Percentiles rank a stretch among this genome's conserved stretches.
phyloP scores from a whole-genome alignment of 2,113 vertebrate genomes.

The Seriola rivoliana region DNA sequence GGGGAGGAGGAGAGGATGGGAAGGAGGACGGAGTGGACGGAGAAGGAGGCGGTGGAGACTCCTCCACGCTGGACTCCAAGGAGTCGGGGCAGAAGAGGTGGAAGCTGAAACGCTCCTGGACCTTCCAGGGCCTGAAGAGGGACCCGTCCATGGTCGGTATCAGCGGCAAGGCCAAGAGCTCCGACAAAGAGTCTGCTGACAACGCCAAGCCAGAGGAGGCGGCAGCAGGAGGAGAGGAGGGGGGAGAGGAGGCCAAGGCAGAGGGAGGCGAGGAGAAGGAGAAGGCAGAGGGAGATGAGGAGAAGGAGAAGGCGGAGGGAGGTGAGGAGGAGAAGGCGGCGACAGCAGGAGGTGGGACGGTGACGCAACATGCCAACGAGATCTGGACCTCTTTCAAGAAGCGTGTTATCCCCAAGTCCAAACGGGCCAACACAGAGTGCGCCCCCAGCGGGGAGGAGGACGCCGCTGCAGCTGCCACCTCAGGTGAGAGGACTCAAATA shows the following conservation, averaged over 20 bases:
- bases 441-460: constrained; percentile 76
- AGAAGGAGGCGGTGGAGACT: constrained; percentile 79
- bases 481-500: constrained; percentile 60
- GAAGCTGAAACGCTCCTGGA: constrained; percentile 88
- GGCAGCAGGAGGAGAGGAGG: constrained; percentile 41
- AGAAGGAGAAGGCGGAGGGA: constrained; percentile 63
- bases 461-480: constrained; percentile 28
- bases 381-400: constrained; percentile 89
- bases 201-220: constrained; percentile 59
- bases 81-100: constrained; percentile 85
- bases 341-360: constrained; percentile 69
- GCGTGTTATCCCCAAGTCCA: constrained; percentile 85
- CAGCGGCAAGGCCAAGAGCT: constrained; percentile 78
- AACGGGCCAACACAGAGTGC: constrained; percentile 80
- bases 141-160: constrained; percentile 84
- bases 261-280: constrained; percentile 64
- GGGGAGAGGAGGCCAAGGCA: constrained; percentile 66
- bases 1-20: constrained; percentile 70
- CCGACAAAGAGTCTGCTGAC: constrained; percentile 77
- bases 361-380: constrained; percentile 86
- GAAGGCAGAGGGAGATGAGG: constrained; percentile 70
- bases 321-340: constrained; percentile 61
- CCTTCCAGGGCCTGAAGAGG: constrained; percentile 87
- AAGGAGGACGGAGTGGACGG: constrained; percentile 79
- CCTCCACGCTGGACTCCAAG: constrained; percentile 82